A percentile compares a stretch with the other conserved stretches of the same genome.
These are phyloP conservation scores for Hippocampus barbouri DNA, from an alignment of 2,113 vertebrate genomes.

Conservation along the genomic window DNA sequence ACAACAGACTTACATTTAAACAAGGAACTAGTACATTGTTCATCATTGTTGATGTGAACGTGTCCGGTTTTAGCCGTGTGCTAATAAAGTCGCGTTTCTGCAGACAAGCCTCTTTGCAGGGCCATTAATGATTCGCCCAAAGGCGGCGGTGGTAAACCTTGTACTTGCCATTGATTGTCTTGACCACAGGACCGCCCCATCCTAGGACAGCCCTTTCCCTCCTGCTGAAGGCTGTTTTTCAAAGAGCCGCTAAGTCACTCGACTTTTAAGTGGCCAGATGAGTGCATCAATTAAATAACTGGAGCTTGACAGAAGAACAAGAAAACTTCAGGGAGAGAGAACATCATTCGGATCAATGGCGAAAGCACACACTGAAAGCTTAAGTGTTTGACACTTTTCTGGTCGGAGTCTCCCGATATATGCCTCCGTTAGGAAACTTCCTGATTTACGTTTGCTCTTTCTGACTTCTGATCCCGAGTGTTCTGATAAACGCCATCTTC, in stretches of 20 bases:
- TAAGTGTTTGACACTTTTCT: background rate
- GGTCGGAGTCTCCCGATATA: no score
- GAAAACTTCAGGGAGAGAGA: background rate
- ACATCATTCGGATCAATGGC: background rate
- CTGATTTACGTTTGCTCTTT: background rate
- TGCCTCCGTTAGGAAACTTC: no score
- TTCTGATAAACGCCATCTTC: background rate
- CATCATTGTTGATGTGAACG: background rate
- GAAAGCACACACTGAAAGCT: background rate
- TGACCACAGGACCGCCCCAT: conserved; percentile 16
- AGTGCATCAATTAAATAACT: conserved; percentile 19
- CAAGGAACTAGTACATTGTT: no score
- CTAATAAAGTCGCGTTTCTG: background rate
- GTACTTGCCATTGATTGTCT: conserved; percentile 44
- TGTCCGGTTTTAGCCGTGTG: background rate
- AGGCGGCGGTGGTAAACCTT: conserved; percentile 18
- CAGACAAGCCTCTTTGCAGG: background rate
- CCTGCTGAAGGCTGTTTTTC: conserved; percentile 16
- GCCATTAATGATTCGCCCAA: conserved; percentile 3
- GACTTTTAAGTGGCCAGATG: conserved; percentile 30
- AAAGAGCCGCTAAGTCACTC: conserved; percentile 1
- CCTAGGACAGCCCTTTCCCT: background rate
- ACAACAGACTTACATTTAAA: no score
- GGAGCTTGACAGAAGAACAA: conserved; percentile 8
- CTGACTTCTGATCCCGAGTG: no score